Conservation (phyloP, 1,140 invertebrate genomes). For the Danaus plexippus region DNA sequence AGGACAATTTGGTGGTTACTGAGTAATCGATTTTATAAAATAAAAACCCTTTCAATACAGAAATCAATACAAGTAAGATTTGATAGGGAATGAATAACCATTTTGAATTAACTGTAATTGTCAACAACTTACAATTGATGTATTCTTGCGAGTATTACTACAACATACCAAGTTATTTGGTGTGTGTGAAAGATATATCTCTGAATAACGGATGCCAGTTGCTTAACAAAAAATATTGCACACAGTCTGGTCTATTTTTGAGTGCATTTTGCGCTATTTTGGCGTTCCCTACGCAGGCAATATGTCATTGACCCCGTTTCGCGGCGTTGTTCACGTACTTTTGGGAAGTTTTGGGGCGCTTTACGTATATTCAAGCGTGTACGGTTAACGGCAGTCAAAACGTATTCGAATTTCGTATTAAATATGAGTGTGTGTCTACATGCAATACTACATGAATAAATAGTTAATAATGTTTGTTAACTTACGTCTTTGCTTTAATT, state of each 20-base stretch:
- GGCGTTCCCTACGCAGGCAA: constrained; percentile 64
- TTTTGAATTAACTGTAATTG: too few species aligned
- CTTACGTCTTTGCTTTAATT: too few species aligned
- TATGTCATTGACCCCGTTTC: constrained; percentile 68
- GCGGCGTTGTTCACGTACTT: constrained; percentile 63
- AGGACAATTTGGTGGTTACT: constrained; percentile 21
- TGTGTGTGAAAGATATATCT: background rate
- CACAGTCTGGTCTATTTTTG: constrained; percentile 67
- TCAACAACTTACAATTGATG: too few species aligned
- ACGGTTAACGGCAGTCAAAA: too few species aligned
- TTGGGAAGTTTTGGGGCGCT: constrained; percentile 63
- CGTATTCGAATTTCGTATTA: too few species aligned
- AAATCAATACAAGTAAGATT: too few species aligned
- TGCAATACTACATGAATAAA: too few species aligned
- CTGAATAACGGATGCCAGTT: constrained; percentile 20
- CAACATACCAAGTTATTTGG: too few species aligned
- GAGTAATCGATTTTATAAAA: constrained; percentile 15
- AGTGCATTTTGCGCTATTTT: constrained; percentile 71
- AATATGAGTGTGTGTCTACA: too few species aligned
- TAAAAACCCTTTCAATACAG: constrained; percentile 5
- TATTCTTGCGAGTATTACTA: too few species aligned
- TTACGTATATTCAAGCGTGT: constrained; percentile 13
- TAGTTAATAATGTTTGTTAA: too few species aligned
- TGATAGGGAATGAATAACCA: too few species aligned
- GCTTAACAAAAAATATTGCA: constrained; percentile 70